These are phyloP conservation scores for Crenichthys baileyi DNA, from an alignment of 2,797 vertebrate species.

Conservation along the genomic window DNA sequence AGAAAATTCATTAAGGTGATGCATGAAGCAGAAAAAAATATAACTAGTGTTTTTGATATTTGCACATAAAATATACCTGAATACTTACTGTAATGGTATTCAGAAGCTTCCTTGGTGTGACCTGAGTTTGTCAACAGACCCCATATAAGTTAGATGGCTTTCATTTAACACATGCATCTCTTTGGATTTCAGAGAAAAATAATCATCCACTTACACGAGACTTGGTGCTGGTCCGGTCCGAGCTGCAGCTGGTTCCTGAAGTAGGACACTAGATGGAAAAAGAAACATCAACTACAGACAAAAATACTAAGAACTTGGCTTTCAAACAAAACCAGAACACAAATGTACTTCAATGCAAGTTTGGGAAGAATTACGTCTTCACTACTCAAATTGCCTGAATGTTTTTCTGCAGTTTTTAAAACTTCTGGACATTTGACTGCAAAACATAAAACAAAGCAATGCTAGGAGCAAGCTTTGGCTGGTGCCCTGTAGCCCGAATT, in stretches of 20 bases:
- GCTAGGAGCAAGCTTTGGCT: background rate
- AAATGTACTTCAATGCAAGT: background rate
- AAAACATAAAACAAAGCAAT: background rate
- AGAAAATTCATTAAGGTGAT: background rate
- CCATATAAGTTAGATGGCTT: accelerated
- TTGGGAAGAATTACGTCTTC: background rate
- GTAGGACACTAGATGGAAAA: slow-evolving; percentile 60
- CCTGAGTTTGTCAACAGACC: slow-evolving; percentile 54
- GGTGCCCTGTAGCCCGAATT: background rate
- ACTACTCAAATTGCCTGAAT: background rate
- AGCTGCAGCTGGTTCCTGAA: slow-evolving; percentile 51
- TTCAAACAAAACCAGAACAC: background rate
- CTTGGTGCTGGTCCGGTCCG: slow-evolving; percentile 62
- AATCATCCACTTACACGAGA: slow-evolving; percentile 62
- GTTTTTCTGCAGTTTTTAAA: background rate
- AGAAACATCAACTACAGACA: background rate
- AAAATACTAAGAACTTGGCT: background rate
- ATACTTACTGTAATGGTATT: slow-evolving; percentile 78
- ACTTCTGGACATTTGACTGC: background rate
- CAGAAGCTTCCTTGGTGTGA: slow-evolving; percentile 85
- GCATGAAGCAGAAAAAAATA: background rate
- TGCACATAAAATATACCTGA: background rate
- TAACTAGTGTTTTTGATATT: background rate
- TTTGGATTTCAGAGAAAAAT: background rate
- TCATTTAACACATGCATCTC: background rate